A percentile compares a stretch with the other conserved stretches of the same genome.
phyloP scores from a whole-genome alignment of 2,797 vertebrate species.

The Scyliorhinus canicula region DNA sequence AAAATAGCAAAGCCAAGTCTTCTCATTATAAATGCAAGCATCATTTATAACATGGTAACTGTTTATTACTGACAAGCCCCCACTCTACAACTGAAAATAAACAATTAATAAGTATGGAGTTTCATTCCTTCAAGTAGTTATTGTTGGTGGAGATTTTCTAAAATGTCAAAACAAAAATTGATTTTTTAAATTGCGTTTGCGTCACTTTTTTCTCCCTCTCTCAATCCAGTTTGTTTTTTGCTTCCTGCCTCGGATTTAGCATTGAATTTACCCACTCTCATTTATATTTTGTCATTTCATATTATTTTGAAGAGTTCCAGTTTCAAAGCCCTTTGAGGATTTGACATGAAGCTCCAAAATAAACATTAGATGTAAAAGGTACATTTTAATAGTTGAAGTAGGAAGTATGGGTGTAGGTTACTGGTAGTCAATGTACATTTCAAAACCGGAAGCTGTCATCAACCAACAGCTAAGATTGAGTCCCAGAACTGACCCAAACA shows the following conservation, averaged over 20 bases:
- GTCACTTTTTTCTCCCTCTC: not conserved
- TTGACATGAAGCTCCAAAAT: not conserved
- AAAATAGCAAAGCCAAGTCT: too few relatives aligned
- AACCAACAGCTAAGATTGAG: not conserved
- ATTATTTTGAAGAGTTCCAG: not conserved
- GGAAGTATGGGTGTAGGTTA: not conserved
- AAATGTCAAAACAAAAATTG: not conserved
- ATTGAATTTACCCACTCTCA: not conserved
- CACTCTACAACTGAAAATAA: not conserved
- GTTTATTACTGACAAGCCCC: too few relatives aligned
- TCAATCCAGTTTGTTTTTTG: not conserved
- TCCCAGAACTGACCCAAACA: not conserved
- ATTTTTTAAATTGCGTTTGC: not conserved
- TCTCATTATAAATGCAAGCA: too few relatives aligned
- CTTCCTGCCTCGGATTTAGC: not conserved
- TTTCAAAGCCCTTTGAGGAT: not conserved
- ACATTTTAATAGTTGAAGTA: not conserved
- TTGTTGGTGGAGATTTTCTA: not conserved
- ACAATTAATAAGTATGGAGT: not conserved
- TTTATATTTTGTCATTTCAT: not conserved
- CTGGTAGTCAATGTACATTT: not conserved
- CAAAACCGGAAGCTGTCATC: not conserved
- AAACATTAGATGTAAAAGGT: not conserved
- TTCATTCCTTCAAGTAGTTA: not conserved
- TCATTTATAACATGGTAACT: too few relatives aligned